phyloP scores from a whole-genome alignment of 2,113 vertebrate species.

The Sula dactylatra region DNA sequence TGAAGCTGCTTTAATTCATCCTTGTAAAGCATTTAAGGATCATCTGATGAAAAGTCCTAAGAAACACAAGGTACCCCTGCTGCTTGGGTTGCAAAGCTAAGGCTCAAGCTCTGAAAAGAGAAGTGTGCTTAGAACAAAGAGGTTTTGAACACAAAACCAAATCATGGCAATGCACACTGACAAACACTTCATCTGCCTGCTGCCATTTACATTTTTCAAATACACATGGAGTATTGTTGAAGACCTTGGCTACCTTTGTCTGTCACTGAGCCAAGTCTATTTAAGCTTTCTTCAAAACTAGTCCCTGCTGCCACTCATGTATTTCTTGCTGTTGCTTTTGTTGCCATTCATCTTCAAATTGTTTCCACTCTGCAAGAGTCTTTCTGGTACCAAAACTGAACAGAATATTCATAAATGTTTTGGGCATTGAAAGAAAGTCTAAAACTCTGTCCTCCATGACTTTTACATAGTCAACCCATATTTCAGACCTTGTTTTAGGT shows the following conservation, averaged over 20 bases:
- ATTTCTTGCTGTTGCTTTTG: background rate
- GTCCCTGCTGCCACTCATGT: background rate
- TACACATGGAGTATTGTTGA: background rate
- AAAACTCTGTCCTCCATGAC: background rate
- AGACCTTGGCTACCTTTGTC: background rate
- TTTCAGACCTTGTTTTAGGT: background rate
- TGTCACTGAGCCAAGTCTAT: background rate
- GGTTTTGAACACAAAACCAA: background rate
- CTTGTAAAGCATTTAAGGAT: background rate
- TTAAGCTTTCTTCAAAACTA: background rate
- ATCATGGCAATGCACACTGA: background rate
- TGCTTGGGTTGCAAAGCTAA: background rate
- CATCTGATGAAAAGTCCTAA: background rate
- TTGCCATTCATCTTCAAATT: background rate
- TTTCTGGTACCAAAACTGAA: background rate
- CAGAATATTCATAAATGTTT: background rate
- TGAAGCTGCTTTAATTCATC: background rate
- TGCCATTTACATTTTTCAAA: background rate
- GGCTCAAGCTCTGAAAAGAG: background rate
- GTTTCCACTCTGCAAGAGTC: background rate
- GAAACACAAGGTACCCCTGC: background rate
- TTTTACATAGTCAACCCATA: background rate
- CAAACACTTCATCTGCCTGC: background rate
- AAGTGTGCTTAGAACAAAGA: slow-evolving; percentile 2
- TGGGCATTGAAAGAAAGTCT: background rate